Evolutionary conservation across 2,888 invertebrate genomes (phyloP), one percentile per base, ranked within the genome.

Genomic region (Arrhopalites spinosus): DNA sequence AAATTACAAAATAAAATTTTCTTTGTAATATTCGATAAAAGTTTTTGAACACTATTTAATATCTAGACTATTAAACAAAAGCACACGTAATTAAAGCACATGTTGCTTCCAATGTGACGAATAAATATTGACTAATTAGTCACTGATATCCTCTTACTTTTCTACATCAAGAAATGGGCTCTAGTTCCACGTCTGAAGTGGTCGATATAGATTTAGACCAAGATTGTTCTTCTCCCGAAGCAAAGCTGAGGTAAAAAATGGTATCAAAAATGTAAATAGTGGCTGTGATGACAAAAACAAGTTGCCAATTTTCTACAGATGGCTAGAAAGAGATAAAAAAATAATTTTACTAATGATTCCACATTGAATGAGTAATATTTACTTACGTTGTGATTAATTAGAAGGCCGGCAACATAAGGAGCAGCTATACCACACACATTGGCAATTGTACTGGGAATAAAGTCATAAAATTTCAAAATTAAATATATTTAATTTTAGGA

Each of bases 381-480:
- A 27, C 59, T 27, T 20, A 83, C 83, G 56, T 82, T 76, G 8
- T 79, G 79, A 75, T 84, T 84, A 1, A 83, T 83, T n/a, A 84
- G 77, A 27, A 83, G 83, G 79, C 84, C 83, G 13, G 84, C 78
- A 23, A 83, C 76, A 59, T 72, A 74, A 0, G 78, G 77, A 27
- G 78, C 78, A 50, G 73, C 68, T 36, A 80, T 76, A 11, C 80
- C 80, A 25, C 73, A 74, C 20, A 77, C 25, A 13, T 78, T 78
- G 3, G 77, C 74, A n/a, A 78, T 47, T 17, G 80, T 78, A 64
- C 78, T 80, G 30, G 74, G 11, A 36, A 72, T 13, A 77, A 27
- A 2, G 20, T 56, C 8, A n/a, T n/a, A n/a, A n/a, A n/a, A n/a
- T n/a, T n/a, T 36, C 36, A 36, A 36, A 36, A 36, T 36, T 11